A percentile compares a stretch with the other conserved stretches of the same genome.
These are phyloP conservation scores for Microplitis mediator DNA, from an alignment of 1,140 invertebrate genomes.

Conservation along the genomic window DNA sequence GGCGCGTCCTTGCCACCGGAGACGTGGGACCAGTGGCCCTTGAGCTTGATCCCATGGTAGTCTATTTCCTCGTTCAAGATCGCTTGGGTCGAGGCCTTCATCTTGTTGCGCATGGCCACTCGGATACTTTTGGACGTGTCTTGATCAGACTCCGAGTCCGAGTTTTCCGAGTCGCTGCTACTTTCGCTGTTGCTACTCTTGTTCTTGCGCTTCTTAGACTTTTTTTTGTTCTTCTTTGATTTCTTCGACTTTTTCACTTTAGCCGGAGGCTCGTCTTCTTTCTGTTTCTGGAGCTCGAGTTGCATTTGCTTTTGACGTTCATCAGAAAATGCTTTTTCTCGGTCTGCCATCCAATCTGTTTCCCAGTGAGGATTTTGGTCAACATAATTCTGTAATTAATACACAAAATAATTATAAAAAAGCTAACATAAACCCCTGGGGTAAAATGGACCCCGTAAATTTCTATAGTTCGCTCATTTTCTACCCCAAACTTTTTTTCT, in stretches of 20 bases:
- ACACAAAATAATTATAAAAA: neutral
- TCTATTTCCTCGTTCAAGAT: slow-evolving; percentile 61
- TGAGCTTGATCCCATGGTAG: slow-evolving; percentile 46
- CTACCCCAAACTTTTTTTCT: too few species aligned
- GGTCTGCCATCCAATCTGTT: slow-evolving; percentile 79
- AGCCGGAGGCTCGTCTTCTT: slow-evolving; percentile 50
- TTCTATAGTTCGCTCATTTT: too few species aligned
- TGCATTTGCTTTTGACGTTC: slow-evolving; percentile 58
- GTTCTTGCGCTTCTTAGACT: slow-evolving; percentile 64
- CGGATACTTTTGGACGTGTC: slow-evolving; percentile 69
- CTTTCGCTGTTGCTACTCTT: slow-evolving; percentile 62
- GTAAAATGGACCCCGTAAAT: too few species aligned
- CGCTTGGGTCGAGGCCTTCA: slow-evolving; percentile 55
- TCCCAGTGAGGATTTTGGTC: slow-evolving; percentile 85
- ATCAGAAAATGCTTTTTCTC: slow-evolving; percentile 73
- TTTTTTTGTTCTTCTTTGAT: slow-evolving; percentile 68
- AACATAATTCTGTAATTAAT: slow-evolving; percentile 69
- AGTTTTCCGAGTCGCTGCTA: slow-evolving; percentile 62
- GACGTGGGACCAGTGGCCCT: slow-evolving; percentile 41
- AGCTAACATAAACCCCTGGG: too few species aligned
- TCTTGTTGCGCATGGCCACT: slow-evolving; percentile 72
- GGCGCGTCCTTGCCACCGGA: slow-evolving; percentile 36
- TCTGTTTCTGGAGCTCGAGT: slow-evolving; percentile 55
- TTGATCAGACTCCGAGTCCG: slow-evolving; percentile 60
- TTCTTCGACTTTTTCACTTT: slow-evolving; percentile 61